phyloP scores from a whole-genome alignment of 2,113 vertebrate genomes.

The Crotalus tigris region DNA sequence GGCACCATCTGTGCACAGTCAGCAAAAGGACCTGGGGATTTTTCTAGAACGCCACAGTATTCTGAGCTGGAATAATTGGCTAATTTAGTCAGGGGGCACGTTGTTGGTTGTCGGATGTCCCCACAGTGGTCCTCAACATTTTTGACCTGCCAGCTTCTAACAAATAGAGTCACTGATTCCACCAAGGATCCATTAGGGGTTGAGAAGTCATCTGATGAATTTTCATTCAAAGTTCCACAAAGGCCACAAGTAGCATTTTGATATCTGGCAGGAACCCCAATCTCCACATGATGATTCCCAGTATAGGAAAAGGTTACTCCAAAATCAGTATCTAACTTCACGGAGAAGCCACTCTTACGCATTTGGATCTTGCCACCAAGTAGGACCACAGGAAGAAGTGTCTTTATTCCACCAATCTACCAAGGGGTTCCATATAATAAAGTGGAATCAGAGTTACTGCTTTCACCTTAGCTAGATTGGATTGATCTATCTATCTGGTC shows the following conservation, averaged over 20 bases:
- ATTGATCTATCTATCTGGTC: background rate
- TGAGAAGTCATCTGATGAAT: conserved; percentile 47
- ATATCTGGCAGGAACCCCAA: conserved; percentile 53
- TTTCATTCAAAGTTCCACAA: conserved; percentile 60
- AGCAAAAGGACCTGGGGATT: conserved; percentile 56
- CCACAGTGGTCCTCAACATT: conserved; percentile 30
- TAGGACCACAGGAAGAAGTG: conserved; percentile 49
- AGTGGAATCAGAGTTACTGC: background rate
- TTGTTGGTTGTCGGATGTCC: background rate
- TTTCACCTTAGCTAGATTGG: background rate
- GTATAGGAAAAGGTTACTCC: conserved; percentile 65
- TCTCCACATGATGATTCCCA: conserved; percentile 31
- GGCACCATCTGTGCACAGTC: conserved; percentile 39
- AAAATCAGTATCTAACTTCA: conserved; percentile 53
- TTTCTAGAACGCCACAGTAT: conserved; percentile 57
- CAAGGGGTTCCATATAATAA: background rate
- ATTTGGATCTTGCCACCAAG: conserved; percentile 44
- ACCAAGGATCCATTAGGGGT: conserved; percentile 46
- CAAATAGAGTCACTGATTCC: conserved; percentile 57
- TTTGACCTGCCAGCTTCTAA: conserved; percentile 52
- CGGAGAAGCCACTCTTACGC: conserved; percentile 55
- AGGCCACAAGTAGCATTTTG: conserved; percentile 60
- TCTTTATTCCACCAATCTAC: conserved; percentile 59
- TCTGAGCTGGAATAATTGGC: conserved; percentile 27
- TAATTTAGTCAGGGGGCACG: conserved; percentile 26